Percentiles rank a stretch among this genome's conserved stretches.
Evolutionary conservation across 2,797 vertebrate genomes (phyloP).

Genomic region (Amazonetta brasiliensis): DNA sequence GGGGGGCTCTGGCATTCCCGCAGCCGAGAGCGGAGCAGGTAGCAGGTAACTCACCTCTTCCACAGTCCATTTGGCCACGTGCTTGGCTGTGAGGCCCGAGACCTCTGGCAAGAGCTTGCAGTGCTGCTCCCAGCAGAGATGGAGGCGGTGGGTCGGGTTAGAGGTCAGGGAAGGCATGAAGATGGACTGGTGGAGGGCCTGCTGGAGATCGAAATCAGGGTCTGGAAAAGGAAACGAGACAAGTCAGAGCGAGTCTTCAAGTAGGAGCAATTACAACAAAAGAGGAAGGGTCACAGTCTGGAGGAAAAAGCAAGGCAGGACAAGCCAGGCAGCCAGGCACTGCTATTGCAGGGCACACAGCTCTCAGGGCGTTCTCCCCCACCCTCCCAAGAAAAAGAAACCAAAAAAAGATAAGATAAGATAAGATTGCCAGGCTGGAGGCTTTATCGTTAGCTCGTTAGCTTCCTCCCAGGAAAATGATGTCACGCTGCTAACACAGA

Average conservation of each 20-base stretch:
- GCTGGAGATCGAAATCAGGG: slow-evolving; percentile 82
- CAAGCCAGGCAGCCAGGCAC: not conserved
- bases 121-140: slow-evolving; percentile 93
- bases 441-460: not conserved
- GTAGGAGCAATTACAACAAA: not conserved
- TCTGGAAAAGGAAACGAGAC: slow-evolving; percentile 46
- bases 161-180: slow-evolving; percentile 87
- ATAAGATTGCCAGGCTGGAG: slow-evolving; percentile 47
- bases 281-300: not conserved
- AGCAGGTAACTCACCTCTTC: slow-evolving; percentile 86
- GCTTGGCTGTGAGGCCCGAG: slow-evolving; percentile 88
- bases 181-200: slow-evolving; percentile 92
- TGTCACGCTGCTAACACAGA: slow-evolving; percentile 63
- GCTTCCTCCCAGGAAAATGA: slow-evolving; percentile 64
- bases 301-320: not conserved
- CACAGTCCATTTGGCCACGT: slow-evolving; percentile 89
- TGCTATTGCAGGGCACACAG: not conserved
- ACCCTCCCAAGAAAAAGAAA: not conserved
- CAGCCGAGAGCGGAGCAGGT: not conserved
- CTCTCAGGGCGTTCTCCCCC: not conserved
- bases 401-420: not conserved
- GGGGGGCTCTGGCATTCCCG: not conserved
- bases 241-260: not conserved
- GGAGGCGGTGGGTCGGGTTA: slow-evolving; percentile 81
- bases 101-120: slow-evolving; percentile 93